Conservation (phyloP, 2,797 vertebrate genomes). For the Gorsachius magnificus region DNA sequence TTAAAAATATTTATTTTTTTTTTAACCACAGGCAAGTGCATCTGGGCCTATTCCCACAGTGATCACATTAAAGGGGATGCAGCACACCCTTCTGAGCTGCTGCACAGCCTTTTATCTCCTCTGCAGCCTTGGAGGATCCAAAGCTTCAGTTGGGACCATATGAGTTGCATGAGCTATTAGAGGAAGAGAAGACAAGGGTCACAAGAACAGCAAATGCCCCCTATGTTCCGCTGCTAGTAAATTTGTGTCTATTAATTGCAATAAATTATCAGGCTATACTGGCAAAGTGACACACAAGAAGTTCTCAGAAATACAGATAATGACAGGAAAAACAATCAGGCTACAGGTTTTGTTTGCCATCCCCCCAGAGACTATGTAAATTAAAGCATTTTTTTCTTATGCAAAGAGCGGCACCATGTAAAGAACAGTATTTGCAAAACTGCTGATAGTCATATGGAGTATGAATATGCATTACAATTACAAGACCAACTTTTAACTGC, state of each 20-base stretch:
- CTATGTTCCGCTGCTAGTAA: constrained; percentile 12
- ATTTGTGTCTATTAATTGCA: constrained; percentile 17
- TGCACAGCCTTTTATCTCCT: neutral
- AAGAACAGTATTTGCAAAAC: constrained; percentile 33
- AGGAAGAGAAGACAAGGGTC: neutral
- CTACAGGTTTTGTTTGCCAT: constrained; percentile 37
- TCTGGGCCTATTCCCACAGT: neutral
- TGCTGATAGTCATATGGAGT: neutral
- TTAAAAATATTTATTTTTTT: constrained; percentile 29
- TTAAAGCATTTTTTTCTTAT: constrained; percentile 33
- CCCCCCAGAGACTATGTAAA: neutral
- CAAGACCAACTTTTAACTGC: neutral
- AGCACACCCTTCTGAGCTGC: constrained; percentile 6
- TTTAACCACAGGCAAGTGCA: neutral
- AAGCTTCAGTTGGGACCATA: neutral
- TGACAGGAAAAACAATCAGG: constrained; percentile 44
- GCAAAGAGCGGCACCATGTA: neutral
- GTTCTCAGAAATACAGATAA: constrained; percentile 27
- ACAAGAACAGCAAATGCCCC: neutral
- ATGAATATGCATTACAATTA: constrained; percentile 2
- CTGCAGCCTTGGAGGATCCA: neutral
- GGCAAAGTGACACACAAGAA: neutral
- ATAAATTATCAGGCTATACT: neutral
- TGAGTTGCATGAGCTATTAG: neutral
- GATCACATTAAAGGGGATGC: neutral